Percentiles rank a stretch among this genome's conserved stretches.
Conservation (phyloP, 1,140 invertebrate genomes). For the Drepana arcuata region DNA sequence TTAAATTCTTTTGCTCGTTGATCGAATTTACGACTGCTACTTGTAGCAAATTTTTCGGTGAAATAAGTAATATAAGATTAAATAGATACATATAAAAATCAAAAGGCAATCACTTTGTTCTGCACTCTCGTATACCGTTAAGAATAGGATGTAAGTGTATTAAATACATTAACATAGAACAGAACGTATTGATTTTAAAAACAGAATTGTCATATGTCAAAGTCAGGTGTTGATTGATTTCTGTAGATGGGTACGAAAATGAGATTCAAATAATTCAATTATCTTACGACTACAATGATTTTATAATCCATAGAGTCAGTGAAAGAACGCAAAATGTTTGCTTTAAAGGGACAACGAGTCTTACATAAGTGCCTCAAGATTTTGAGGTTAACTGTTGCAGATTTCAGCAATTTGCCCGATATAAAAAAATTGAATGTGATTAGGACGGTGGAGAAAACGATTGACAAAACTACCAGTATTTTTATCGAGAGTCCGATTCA, state of each 20-base stretch:
- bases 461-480: conserved; percentile 63
- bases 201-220: conserved; percentile 28
- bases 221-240: conserved; percentile 21
- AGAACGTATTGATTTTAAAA: conserved; percentile 13
- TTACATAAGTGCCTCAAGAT: conserved; percentile 63
- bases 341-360: conserved; percentile 32
- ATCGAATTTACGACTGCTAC: too few relatives aligned
- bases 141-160: conserved; percentile 1
- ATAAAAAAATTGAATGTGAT: conserved; percentile 61
- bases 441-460: conserved; percentile 64
- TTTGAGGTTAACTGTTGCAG: conserved; percentile 65
- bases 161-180: not conserved
- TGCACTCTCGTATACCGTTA: too few relatives aligned
- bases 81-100: too few relatives aligned
- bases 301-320: conserved; percentile 13
- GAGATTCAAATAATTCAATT: conserved; percentile 25
- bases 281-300: conserved; percentile 20
- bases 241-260: conserved; percentile 19
- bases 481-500: conserved; percentile 69
- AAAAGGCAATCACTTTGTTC: too few relatives aligned
- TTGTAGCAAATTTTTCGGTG: too few relatives aligned
- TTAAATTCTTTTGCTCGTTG: too few relatives aligned
- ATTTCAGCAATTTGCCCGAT: conserved; percentile 55
- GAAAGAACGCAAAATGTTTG: conserved; percentile 39
- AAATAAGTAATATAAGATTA: too few relatives aligned